Conservation (phyloP, 2,797 vertebrate genomes). For the Notolabrus celidotus region DNA sequence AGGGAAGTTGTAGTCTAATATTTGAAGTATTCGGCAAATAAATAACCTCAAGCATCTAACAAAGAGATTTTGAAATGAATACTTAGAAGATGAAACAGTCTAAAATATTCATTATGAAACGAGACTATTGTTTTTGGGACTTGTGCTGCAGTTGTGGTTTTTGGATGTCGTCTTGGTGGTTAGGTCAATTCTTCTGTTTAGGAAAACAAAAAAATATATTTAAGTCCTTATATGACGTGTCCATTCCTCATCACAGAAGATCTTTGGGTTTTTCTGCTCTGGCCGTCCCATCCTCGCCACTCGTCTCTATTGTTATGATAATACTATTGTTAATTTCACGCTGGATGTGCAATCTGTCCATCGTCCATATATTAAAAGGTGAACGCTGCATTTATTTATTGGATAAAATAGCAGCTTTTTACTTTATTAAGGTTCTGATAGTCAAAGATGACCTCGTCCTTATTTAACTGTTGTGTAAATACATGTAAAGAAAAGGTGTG, state of each 20-base stretch:
- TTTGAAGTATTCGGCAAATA: not conserved
- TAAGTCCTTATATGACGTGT: conserved; percentile 39
- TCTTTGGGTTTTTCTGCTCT: conserved; percentile 48
- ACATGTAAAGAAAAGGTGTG: not conserved
- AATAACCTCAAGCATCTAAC: not conserved
- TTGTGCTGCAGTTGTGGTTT: conserved; percentile 13
- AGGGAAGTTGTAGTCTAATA: conserved; percentile 28
- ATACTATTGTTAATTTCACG: conserved; percentile 82
- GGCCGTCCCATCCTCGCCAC: conserved; percentile 68
- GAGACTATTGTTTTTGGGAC: conserved; percentile 15
- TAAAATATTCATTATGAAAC: conserved; percentile 6
- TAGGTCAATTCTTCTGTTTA: conserved; percentile 13
- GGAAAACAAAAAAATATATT: conserved; percentile 14
- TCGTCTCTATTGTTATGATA: conserved; percentile 83
- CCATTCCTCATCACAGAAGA: conserved; percentile 60
- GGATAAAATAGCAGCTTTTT: conserved; percentile 40
- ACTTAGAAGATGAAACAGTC: not conserved
- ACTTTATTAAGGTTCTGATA: conserved; percentile 18
- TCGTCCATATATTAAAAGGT: conserved; percentile 70
- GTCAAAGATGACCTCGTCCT: conserved; percentile 27
- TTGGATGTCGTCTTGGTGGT: not conserved
- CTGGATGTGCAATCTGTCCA: conserved; percentile 82
- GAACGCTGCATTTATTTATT: conserved; percentile 57
- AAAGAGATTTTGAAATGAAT: not conserved
- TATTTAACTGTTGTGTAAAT: conserved; percentile 11